Conservation (phyloP, 2,113 vertebrate genomes). For the Gnathonemus longibarbis region DNA sequence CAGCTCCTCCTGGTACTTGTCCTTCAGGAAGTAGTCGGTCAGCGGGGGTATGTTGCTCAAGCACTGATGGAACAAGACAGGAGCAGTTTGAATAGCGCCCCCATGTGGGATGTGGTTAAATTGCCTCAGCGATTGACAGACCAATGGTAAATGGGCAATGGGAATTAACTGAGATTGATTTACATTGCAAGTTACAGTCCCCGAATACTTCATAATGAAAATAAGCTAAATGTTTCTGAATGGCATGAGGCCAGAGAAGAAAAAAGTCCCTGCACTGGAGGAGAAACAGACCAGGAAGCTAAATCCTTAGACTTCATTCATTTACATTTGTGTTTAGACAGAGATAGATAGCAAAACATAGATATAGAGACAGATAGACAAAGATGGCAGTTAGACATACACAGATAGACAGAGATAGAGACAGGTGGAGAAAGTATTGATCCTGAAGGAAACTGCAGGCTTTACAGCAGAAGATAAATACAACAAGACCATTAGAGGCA, state of each 20-base stretch:
- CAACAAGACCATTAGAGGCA: not conserved
- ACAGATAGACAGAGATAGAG: not conserved
- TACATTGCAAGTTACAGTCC: not conserved
- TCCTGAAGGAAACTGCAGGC: not conserved
- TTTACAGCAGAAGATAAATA: not conserved
- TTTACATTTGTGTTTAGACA: not conserved
- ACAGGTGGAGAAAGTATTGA: not conserved
- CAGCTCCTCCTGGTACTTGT: constrained; percentile 90
- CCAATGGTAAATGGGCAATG: not conserved
- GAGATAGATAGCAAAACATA: not conserved
- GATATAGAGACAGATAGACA: not conserved
- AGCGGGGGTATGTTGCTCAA: constrained; percentile 94
- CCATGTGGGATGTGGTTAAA: not conserved
- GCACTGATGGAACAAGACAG: constrained; percentile 63
- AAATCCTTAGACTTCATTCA: not conserved
- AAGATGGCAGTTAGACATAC: not conserved
- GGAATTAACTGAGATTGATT: not conserved
- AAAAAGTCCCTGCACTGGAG: not conserved
- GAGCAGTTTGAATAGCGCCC: not conserved
- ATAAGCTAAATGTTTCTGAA: not conserved
- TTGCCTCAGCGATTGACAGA: not conserved
- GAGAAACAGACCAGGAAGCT: not conserved
- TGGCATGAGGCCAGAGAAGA: not conserved
- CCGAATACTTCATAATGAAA: not conserved
- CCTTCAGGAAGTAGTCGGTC: constrained; percentile 93